These are phyloP conservation scores for Campaea margaritaria DNA, from an alignment of 2,888 invertebrate genomes.

Conservation along the genomic window DNA sequence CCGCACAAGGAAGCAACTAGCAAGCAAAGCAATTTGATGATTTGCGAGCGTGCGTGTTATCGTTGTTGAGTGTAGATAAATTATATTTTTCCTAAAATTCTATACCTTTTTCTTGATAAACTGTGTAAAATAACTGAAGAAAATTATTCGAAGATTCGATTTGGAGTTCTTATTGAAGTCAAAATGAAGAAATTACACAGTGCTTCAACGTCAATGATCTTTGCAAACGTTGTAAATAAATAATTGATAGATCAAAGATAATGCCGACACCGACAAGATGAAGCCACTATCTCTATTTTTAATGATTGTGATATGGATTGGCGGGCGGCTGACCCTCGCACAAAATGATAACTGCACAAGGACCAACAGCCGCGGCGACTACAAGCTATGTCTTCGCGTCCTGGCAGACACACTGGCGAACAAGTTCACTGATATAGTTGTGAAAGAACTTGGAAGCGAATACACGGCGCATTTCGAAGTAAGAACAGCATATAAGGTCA, in stretches of 20 bases:
- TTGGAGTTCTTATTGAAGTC: no score
- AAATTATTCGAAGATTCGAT: no score
- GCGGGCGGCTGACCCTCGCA: slow-evolving; percentile 57
- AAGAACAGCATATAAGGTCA: slow-evolving; percentile 71
- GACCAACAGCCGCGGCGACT: slow-evolving; percentile 69
- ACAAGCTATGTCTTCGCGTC: slow-evolving; percentile 68
- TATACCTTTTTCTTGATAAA: no score
- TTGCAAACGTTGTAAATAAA: slow-evolving; percentile 17
- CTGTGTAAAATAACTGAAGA: no score
- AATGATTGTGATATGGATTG: slow-evolving; percentile 60
- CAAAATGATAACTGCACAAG: slow-evolving; percentile 73
- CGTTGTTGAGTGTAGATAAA: no score
- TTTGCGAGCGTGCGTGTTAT: no score
- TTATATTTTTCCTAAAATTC: no score
- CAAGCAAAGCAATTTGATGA: no score
- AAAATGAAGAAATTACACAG: slow-evolving; percentile 13
- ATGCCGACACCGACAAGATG: slow-evolving; percentile 74
- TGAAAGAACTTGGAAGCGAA: slow-evolving; percentile 76
- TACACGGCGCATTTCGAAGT: slow-evolving; percentile 73
- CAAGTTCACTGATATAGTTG: slow-evolving; percentile 72
- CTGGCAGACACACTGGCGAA: slow-evolving; percentile 67
- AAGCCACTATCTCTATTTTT: slow-evolving; percentile 71
- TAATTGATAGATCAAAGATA: slow-evolving; percentile 55
- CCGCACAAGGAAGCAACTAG: no score
- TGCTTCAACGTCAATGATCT: neutral